Evolutionary conservation across 2,113 vertebrate genomes (phyloP).

Genomic region (Miniopterus natalensis): DNA sequence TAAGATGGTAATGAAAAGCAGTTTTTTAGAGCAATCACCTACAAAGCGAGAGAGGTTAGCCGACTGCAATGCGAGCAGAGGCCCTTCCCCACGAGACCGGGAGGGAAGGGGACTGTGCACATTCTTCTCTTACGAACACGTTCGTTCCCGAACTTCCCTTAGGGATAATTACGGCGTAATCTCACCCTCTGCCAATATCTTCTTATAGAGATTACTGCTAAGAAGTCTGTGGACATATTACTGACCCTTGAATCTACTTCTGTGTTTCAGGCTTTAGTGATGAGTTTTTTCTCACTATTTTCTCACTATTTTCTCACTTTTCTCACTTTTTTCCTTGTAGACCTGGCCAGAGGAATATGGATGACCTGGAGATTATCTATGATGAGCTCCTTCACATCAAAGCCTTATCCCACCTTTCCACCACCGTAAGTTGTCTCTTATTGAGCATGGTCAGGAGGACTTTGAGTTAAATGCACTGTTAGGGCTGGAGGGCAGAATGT

Average conservation of each 20-base stretch:
- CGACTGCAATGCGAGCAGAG: background rate
- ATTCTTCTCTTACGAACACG: background rate
- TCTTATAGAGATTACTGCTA: background rate
- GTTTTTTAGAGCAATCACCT: background rate
- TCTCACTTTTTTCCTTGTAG: conserved; percentile 84
- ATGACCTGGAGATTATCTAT: conserved; percentile 98
- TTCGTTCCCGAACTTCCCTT: background rate
- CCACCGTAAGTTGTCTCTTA: conserved; percentile 92
- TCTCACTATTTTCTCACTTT: conserved; percentile 26
- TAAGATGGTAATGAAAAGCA: background rate
- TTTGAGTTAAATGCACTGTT: background rate
- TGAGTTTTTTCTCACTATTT: conserved; percentile 8
- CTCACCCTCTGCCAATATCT: background rate
- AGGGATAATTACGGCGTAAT: background rate
- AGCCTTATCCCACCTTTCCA: conserved; percentile 98
- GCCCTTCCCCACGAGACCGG: background rate
- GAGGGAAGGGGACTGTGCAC: background rate
- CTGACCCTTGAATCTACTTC: background rate
- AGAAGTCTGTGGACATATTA: background rate
- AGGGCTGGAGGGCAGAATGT: background rate
- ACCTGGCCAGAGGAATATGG: conserved; percentile 95
- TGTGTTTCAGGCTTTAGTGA: background rate
- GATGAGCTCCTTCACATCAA: conserved; percentile 99
- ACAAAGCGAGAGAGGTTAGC: background rate
- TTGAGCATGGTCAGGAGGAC: background rate